Conservation (phyloP, 2,113 vertebrate genomes). For the Megaceryle torquata region DNA sequence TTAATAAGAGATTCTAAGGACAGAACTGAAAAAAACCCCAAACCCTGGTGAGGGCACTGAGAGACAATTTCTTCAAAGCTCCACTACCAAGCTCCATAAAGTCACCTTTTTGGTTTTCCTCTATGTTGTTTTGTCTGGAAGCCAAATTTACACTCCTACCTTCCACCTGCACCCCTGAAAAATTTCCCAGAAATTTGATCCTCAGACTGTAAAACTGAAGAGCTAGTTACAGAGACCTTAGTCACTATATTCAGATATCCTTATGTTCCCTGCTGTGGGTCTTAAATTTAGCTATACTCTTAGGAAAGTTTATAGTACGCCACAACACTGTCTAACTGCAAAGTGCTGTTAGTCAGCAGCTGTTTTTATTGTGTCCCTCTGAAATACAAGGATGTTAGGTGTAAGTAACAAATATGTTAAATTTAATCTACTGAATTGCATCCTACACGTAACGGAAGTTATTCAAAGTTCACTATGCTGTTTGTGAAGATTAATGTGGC, state of each 20-base stretch:
- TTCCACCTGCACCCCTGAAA: background rate
- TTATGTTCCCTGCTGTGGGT: background rate
- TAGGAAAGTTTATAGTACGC: background rate
- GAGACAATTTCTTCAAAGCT: background rate
- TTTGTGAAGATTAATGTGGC: background rate
- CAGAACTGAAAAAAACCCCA: background rate
- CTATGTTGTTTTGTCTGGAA: background rate
- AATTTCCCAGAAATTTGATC: background rate
- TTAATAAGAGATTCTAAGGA: background rate
- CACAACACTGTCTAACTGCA: background rate
- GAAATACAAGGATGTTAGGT: background rate
- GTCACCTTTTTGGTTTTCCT: background rate
- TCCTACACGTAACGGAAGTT: background rate
- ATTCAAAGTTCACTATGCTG: background rate
- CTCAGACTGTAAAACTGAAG: background rate
- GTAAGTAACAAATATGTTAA: background rate
- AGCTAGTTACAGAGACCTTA: background rate
- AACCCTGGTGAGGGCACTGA: background rate
- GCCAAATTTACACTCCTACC: background rate
- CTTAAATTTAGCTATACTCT: background rate
- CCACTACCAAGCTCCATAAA: fast-evolving
- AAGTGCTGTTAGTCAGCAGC: background rate
- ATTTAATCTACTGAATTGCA: background rate
- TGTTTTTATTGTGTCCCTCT: background rate
- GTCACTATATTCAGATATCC: background rate